Evolutionary conservation across 92 coral and sea anemone species (phyloP).

Genomic region (Galaxea fascicularis): DNA sequence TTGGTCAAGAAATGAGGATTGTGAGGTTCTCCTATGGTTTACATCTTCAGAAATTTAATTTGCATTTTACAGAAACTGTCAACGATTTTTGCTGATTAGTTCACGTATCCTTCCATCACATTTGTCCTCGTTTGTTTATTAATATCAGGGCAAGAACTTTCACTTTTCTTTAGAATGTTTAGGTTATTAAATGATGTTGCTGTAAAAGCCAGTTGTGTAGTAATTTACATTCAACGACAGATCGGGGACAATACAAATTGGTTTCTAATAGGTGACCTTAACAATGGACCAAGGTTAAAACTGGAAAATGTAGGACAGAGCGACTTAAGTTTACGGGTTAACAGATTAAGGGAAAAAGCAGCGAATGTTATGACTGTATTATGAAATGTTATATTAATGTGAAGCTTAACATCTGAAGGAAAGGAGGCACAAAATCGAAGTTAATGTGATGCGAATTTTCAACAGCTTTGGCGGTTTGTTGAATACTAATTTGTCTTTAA

Average conservation of each 20-base stretch:
- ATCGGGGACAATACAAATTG: background rate
- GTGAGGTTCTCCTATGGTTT: background rate
- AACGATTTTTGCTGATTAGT: background rate
- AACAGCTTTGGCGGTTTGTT: no score
- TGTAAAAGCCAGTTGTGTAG: background rate
- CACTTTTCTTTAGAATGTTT: no score
- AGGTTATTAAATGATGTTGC: background rate
- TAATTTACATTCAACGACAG: background rate
- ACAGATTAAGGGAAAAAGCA: no score
- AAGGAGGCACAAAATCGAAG: no score
- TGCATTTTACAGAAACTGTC: slow-evolving; percentile 1
- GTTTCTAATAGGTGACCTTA: background rate
- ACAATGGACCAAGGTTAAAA: background rate
- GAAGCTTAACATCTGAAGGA: no score
- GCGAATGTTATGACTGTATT: no score
- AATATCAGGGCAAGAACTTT: background rate
- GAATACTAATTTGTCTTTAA: no score
- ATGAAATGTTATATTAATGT: no score
- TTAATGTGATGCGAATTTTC: no score
- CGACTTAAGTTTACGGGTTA: background rate
- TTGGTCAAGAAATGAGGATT: background rate
- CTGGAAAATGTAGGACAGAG: background rate
- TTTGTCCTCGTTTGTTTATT: background rate
- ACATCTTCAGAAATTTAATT: background rate
- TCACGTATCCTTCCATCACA: background rate